Percentiles rank a stretch among this genome's conserved stretches.
These are phyloP conservation scores for Catajapyx aquilonaris DNA, from an alignment of 1,140 invertebrate genomes.

Conservation along the genomic window DNA sequence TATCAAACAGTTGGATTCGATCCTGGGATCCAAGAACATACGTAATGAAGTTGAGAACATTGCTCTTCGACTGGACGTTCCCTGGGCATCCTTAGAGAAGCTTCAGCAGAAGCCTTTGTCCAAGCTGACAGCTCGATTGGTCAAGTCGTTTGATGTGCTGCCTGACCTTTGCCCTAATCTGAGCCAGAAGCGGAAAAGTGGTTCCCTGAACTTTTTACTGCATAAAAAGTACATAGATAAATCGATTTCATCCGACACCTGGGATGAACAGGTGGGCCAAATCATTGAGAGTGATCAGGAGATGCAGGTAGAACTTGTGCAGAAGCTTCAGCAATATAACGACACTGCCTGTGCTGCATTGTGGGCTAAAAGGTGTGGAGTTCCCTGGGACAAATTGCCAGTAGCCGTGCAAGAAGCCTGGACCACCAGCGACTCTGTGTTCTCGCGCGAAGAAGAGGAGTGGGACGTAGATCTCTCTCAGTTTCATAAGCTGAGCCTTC, in stretches of 20 bases:
- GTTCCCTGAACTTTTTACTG: conserved; percentile 39
- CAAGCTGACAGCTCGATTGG: conserved; percentile 34
- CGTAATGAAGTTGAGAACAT: not conserved
- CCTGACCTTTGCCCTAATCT: conserved; percentile 35
- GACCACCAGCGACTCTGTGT: no score
- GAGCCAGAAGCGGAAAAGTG: conserved; percentile 34
- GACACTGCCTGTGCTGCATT: conserved; percentile 32
- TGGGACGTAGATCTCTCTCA: conserved; percentile 1
- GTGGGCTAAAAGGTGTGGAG: conserved; percentile 34
- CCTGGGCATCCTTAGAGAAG: conserved; percentile 33
- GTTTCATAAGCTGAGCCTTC: conserved; percentile 28
- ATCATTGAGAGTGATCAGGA: conserved; percentile 28
- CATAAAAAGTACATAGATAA: conserved; percentile 35
- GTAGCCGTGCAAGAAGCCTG: conserved; percentile 23
- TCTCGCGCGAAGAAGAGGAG: no score
- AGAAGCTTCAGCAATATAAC: conserved; percentile 26
- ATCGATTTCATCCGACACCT: no score
- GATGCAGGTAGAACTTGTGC: conserved; percentile 31
- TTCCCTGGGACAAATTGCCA: conserved; percentile 32
- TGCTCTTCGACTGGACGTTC: conserved; percentile 26
- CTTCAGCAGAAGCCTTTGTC: conserved; percentile 31
- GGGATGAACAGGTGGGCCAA: conserved; percentile 42
- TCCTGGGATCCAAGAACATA: conserved; percentile 2
- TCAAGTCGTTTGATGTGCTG: conserved; percentile 35
- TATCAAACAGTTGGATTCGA: conserved; percentile 33